These are phyloP conservation scores for Drosophila kepulauana DNA, from an alignment of 1,140 invertebrate species.

Conservation along the genomic window DNA sequence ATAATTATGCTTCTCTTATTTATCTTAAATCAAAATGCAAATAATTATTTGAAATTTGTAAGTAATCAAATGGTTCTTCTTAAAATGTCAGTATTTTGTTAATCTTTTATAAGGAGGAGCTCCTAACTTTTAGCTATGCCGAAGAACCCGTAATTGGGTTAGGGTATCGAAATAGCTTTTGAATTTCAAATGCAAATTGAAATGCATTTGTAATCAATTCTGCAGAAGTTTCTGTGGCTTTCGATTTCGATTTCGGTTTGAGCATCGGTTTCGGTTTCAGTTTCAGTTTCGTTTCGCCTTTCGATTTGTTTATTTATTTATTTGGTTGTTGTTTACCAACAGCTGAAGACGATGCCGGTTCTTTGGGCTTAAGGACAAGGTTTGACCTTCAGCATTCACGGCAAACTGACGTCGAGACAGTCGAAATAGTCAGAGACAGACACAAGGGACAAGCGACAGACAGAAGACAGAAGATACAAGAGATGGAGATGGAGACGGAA, in stretches of 20 bases:
- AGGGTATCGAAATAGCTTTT: slow-evolving; percentile 3
- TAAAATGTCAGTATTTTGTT: no score
- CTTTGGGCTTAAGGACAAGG: slow-evolving; percentile 74
- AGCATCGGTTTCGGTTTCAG: slow-evolving; percentile 16
- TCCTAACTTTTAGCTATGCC: background rate
- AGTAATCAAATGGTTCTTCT: no score
- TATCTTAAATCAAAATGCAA: no score
- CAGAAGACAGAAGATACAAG: slow-evolving; percentile 12
- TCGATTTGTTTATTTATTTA: slow-evolving; percentile 41
- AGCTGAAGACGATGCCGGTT: slow-evolving; percentile 52
- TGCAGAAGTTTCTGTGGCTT: slow-evolving; percentile 75
- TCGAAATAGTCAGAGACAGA: background rate
- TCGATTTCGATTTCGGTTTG: slow-evolving; percentile 49
- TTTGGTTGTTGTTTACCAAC: slow-evolving; percentile 49
- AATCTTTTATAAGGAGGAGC: no score
- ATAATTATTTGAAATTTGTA: no score
- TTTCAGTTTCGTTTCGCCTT: slow-evolving; percentile 13
- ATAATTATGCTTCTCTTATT: no score
- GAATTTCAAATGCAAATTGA: slow-evolving; percentile 55
- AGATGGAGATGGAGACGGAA: slow-evolving; percentile 24
- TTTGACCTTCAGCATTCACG: slow-evolving; percentile 59
- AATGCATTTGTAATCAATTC: slow-evolving; percentile 76
- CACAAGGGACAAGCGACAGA: slow-evolving; percentile 17
- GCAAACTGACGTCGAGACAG: slow-evolving; percentile 30
- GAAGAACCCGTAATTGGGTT: background rate